Conservation (phyloP, 2,797 vertebrate genomes). For the Tokudaia muenninki region DNA sequence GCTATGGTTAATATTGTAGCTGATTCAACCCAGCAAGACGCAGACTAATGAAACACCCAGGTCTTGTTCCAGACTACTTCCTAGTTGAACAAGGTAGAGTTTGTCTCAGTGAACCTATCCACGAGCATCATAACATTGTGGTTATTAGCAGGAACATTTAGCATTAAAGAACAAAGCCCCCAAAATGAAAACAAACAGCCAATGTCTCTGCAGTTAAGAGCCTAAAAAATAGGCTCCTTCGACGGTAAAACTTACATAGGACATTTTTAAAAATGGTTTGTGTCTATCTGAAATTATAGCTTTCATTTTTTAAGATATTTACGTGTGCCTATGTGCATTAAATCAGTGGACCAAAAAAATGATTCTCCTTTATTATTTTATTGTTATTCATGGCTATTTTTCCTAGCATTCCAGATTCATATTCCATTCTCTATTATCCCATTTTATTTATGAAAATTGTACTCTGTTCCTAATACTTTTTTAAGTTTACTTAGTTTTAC, state of each 20-base stretch:
- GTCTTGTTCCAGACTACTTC: neutral
- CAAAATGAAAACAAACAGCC: neutral
- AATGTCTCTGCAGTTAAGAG: neutral
- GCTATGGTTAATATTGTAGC: neutral
- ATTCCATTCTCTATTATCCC: neutral
- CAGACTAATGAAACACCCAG: neutral
- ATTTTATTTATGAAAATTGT: neutral
- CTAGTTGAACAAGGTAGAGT: neutral
- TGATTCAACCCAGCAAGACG: neutral
- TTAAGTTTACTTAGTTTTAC: neutral
- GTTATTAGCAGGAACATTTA: neutral
- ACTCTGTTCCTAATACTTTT: neutral
- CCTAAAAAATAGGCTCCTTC: neutral
- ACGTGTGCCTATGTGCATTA: neutral
- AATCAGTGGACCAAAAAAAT: neutral
- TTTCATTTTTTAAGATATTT: constrained; percentile 4
- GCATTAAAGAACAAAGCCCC: neutral
- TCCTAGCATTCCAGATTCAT: neutral
- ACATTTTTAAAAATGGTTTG: neutral
- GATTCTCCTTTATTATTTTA: neutral
- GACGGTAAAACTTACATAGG: neutral
- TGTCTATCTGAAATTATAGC: neutral
- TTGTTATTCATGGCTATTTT: neutral
- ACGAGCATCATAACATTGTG: neutral
- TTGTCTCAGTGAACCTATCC: neutral